Conservation (phyloP, 2,113 vertebrate genomes). For the Atlantisia rogersi region DNA sequence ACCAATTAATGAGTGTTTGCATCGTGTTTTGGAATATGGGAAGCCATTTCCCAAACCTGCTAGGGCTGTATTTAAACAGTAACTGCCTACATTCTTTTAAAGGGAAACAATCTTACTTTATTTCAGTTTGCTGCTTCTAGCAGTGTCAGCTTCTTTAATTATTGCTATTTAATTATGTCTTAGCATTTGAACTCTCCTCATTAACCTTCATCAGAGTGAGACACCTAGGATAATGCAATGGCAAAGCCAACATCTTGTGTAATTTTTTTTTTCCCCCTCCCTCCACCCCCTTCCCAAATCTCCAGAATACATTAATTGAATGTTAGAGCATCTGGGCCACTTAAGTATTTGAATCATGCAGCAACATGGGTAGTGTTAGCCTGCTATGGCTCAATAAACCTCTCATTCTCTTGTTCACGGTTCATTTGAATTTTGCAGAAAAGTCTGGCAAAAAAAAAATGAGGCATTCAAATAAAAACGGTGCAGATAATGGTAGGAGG, state of each 20-base stretch:
- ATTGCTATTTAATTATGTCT: conserved; percentile 69
- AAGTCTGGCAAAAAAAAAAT: conserved; percentile 36
- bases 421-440: conserved; percentile 75
- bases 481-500: conserved; percentile 66
- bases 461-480: conserved; percentile 57
- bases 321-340: conserved; percentile 65
- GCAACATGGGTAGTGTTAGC: conserved; percentile 54
- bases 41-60: conserved; percentile 1
- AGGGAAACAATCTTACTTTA: neutral
- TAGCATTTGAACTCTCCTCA: conserved; percentile 71
- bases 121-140: conserved; percentile 47
- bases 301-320: conserved; percentile 69
- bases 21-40: neutral
- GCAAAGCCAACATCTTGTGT: conserved; percentile 55
- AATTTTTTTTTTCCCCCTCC: neutral
- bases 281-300: conserved; percentile 1
- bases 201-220: conserved; percentile 71
- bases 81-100: neutral
- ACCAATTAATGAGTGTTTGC: conserved; percentile 25
- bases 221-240: conserved; percentile 54
- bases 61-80: neutral
- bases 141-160: conserved; percentile 66
- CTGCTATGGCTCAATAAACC: conserved; percentile 71
- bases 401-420: conserved; percentile 66
- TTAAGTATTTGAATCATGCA: conserved; percentile 69